These are phyloP conservation scores for Willisornis vidua DNA, from an alignment of 2,113 vertebrate genomes.

Conservation along the genomic window DNA sequence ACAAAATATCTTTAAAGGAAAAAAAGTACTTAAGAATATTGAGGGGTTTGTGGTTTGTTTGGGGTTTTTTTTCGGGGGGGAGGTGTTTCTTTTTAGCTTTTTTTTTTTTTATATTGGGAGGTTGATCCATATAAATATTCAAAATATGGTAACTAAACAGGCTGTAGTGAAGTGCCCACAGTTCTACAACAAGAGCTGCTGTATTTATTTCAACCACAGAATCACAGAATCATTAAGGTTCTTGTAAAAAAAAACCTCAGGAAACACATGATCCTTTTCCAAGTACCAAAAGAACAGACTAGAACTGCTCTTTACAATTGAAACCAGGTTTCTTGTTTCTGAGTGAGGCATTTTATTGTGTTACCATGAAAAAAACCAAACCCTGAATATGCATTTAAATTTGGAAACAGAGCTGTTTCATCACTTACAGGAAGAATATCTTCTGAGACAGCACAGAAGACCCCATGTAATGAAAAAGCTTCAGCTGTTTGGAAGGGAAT, in stretches of 20 bases:
- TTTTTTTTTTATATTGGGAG: neutral
- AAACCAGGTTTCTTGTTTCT: neutral
- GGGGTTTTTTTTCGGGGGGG: neutral
- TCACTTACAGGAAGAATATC: neutral
- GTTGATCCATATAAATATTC: neutral
- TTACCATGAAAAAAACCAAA: neutral
- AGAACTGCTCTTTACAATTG: fast-evolving
- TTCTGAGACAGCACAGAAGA: neutral
- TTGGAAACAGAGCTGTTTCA: neutral
- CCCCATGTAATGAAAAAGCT: fast-evolving
- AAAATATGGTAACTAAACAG: neutral
- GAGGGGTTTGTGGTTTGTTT: neutral
- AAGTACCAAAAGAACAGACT: neutral
- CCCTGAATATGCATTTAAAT: neutral
- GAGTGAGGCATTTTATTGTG: neutral
- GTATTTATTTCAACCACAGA: neutral
- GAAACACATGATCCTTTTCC: neutral
- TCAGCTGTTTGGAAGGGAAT: neutral
- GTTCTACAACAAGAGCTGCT: neutral
- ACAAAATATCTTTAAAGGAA: neutral
- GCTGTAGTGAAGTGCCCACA: neutral
- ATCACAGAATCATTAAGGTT: neutral
- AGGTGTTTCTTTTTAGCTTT: neutral
- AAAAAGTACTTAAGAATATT: no score
- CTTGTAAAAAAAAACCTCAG: neutral